Evolutionary conservation across 2,797 vertebrate species (phyloP).

Genomic region (Enteromius argenteus): DNA sequence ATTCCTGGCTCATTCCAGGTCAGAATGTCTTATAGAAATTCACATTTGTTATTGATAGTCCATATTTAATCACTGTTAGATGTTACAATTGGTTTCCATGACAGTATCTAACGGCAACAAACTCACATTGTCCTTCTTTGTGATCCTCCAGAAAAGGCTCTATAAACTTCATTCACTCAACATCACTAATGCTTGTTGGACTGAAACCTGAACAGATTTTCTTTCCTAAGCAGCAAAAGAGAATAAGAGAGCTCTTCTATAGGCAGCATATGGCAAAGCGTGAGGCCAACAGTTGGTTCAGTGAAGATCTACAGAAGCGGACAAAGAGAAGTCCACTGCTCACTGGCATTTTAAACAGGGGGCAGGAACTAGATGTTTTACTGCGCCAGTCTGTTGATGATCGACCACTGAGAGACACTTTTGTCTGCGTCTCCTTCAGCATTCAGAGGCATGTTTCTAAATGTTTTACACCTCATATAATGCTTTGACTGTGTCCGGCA

Average conservation of each 20-base stretch:
- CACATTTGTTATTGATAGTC: not conserved
- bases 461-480: constrained; percentile 87
- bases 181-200: constrained; percentile 60
- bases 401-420: constrained; percentile 78
- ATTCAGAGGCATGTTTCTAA: constrained; percentile 68
- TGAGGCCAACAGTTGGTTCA: constrained; percentile 84
- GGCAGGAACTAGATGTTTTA: constrained; percentile 80
- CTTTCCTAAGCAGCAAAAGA: constrained; percentile 65
- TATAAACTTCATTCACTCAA: constrained; percentile 54
- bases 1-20: not conserved
- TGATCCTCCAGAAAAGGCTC: constrained; percentile 47
- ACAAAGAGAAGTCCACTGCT: constrained; percentile 78
- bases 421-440: constrained; percentile 67
- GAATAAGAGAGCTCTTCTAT: constrained; percentile 81
- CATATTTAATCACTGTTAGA: not conserved
- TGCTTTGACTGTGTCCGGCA: constrained; percentile 75
- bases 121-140: not conserved
- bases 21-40: not conserved
- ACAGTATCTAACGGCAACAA: constrained; percentile 14
- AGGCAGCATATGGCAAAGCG: constrained; percentile 88
- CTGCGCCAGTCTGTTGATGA: constrained; percentile 84
- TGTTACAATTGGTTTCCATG: constrained; percentile 29
- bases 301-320: constrained; percentile 78
- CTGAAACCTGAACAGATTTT: constrained; percentile 64
- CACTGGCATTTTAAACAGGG: constrained; percentile 78